Base-by-base conservation (phyloP, 2,888 invertebrate genomes). In the Crematogaster levior region DNA sequence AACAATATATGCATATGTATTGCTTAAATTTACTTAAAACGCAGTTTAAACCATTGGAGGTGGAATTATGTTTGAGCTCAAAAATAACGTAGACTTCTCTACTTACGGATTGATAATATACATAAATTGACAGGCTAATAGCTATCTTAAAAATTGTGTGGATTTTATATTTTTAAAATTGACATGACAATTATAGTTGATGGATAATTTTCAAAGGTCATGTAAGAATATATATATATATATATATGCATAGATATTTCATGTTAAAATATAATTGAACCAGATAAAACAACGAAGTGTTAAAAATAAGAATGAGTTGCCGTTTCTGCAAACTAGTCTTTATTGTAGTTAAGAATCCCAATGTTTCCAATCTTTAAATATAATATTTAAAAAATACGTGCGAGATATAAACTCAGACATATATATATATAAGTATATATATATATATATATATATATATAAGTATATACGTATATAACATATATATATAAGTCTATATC, bases 1-100 rank as follows among this genome's bases (percentile, higher is more conserved):
- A 65, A 27, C 43, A 66, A 21, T 77, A 53, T 40, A 21, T 66
- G n/a, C 51, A n/a, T 15, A 43, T 43, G 30, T 56, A 43, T 79
- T 56, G 1, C 15, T 63, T 40, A 40, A 66, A 30, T 75, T 30
- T 53, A 65, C 10, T 37, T 6, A 18, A 65, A 56, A 6, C 53
- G n/a, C 34, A 68, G 7, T 34, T 79, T 12, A 43, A 56, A 1
- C 21, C 24, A 40, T 3, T n/a, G 18, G n/a, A 27, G 3, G 2
- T 12, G 3, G 3, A 63, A 53, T 51, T 30, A 63, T 40, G 51
- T 18, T 75, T 24, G 18, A 2, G 30, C 48, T 63, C 2, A 5
- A 51, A 24, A 48, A 37, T 40, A 51, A 63, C 12, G 12, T n/a
- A 63, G 12, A 27, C 10, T 24, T n/a, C 9, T 34, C 15, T n/a